Conservation (phyloP, 1,140 invertebrate species). For the Scaptomyza pallida region DNA sequence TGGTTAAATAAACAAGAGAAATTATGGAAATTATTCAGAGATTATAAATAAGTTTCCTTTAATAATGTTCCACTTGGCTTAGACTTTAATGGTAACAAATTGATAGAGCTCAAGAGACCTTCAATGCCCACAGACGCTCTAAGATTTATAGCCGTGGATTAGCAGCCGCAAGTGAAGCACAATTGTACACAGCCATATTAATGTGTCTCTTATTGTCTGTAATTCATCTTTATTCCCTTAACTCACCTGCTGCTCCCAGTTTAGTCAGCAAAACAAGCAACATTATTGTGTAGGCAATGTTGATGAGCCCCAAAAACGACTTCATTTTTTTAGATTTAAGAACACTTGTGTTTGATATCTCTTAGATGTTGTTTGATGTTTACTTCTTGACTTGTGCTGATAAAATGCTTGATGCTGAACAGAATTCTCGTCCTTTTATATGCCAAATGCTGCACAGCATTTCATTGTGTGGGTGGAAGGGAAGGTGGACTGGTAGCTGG, state of each 20-base stretch:
- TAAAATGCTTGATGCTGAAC: conserved; percentile 59
- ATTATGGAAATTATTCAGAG: no score
- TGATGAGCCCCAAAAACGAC: conserved; percentile 48
- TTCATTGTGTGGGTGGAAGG: not conserved
- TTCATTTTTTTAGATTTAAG: conserved; percentile 53
- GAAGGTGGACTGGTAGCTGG: conserved; percentile 4
- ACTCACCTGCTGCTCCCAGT: conserved; percentile 69
- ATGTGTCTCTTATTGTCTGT: conserved; percentile 4
- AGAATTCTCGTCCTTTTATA: conserved; percentile 72
- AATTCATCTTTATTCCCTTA: not conserved
- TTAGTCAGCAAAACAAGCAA: conserved; percentile 56
- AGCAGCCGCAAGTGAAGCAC: not conserved
- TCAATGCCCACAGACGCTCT: not conserved
- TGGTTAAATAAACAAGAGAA: not conserved
- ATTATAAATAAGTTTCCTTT: no score
- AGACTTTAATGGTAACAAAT: conserved; percentile 33
- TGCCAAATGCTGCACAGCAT: conserved; percentile 13
- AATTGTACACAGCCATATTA: conserved; percentile 11
- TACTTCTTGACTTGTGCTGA: conserved; percentile 43
- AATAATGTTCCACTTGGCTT: not conserved
- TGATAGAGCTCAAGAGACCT: not conserved
- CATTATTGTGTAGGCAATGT: conserved; percentile 49
- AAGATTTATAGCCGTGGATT: conserved; percentile 38
- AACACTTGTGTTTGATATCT: not conserved
- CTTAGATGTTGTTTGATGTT: conserved; percentile 38